Evolutionary conservation across 1,140 invertebrate species (phyloP).

Genomic region (Hyles euphorbiae): DNA sequence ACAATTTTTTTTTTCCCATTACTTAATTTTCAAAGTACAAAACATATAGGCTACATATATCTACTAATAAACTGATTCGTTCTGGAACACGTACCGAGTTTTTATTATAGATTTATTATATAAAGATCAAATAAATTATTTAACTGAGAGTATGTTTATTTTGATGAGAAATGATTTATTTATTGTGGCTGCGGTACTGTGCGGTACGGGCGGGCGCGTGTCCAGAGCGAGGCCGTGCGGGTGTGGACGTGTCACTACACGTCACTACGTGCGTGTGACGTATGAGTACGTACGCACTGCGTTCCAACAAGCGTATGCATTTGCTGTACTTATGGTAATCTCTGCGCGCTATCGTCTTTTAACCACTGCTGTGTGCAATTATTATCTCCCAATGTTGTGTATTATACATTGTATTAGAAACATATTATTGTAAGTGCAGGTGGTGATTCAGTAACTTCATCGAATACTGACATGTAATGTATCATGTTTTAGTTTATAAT

Average conservation of each 20-base stretch:
- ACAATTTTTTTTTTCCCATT: conserved; percentile 32
- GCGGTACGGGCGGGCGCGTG: conserved; percentile 29
- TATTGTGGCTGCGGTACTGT: conserved; percentile 40
- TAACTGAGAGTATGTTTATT: conserved; percentile 56
- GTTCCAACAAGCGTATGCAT: conserved; percentile 23
- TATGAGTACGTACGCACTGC: conserved; percentile 11
- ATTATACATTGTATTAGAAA: conserved; percentile 66
- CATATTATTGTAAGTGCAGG: conserved; percentile 38
- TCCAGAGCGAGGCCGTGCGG: conserved; percentile 36
- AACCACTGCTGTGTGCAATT: conserved; percentile 62
- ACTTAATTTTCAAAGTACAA: conserved; percentile 72
- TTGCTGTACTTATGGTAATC: conserved; percentile 50
- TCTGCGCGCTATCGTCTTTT: conserved; percentile 45
- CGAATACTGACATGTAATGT: conserved; percentile 64
- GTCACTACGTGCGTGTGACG: conserved; percentile 2
- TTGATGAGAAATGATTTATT: conserved; percentile 56
- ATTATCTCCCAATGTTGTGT: conserved; percentile 57
- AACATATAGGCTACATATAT: conserved; percentile 57
- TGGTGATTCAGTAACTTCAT: conserved; percentile 46
- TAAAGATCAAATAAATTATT: conserved; percentile 58
- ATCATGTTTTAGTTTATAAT: conserved; percentile 71
- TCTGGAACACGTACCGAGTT: conserved; percentile 44
- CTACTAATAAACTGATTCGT: conserved; percentile 36
- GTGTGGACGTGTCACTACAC: conserved; percentile 28
- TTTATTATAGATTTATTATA: conserved; percentile 52